Evolutionary conservation across 2,888 invertebrate species (phyloP).

Genomic region (Augiades crinisus): DNA sequence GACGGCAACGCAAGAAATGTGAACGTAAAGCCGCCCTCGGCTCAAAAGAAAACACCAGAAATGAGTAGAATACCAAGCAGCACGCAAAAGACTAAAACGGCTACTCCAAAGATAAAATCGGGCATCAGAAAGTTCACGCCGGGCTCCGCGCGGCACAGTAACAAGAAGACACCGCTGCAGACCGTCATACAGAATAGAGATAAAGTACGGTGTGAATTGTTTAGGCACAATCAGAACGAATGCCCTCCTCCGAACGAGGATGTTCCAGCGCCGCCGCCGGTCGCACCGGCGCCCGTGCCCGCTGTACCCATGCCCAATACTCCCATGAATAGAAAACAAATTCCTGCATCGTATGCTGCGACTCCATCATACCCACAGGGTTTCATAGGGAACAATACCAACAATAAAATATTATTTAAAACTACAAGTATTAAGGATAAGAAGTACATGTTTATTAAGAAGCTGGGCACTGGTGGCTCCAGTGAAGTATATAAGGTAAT

Average conservation of each 20-base stretch:
- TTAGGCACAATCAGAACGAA: constrained; percentile 43
- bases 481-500: constrained; percentile 88
- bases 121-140: constrained; percentile 66
- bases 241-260: constrained; percentile 33
- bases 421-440: constrained; percentile 85
- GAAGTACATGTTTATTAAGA: constrained; percentile 87
- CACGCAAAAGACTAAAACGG: constrained; percentile 50
- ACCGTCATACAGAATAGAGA: constrained; percentile 52
- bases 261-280: constrained; percentile 11
- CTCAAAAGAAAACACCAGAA: constrained; percentile 55
- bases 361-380: constrained; percentile 73
- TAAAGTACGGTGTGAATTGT: constrained; percentile 64
- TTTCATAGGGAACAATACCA: constrained; percentile 45
- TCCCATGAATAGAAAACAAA: constrained; percentile 53
- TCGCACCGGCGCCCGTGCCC: neutral
- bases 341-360: constrained; percentile 54
- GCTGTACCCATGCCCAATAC: constrained; percentile 52
- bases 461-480: constrained; percentile 94
- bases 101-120: constrained; percentile 64
- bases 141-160: constrained; percentile 52
- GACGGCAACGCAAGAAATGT: constrained; percentile 40
- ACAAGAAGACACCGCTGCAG: constrained; percentile 55
- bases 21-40: constrained; percentile 38
- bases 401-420: constrained; percentile 60
- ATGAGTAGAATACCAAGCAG: constrained; percentile 42